Evolutionary conservation across 2,113 vertebrate genomes (phyloP), one percentile per base, ranked within the genome.

Genomic region (Eupsittula cactorum): DNA sequence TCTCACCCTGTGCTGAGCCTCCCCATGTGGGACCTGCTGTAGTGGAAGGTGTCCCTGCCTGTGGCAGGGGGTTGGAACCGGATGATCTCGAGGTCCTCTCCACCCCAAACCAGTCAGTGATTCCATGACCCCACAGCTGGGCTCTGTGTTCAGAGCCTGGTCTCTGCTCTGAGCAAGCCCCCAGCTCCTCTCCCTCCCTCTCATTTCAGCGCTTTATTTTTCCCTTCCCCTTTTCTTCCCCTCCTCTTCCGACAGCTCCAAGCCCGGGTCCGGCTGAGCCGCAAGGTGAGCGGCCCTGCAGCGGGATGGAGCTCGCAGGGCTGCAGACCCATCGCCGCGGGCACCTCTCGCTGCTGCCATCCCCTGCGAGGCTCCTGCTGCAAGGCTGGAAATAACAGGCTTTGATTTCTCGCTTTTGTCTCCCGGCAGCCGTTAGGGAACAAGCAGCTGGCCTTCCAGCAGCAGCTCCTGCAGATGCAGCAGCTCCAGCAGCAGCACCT

Each of bases 401-500:
- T 80, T 3, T 92, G 90, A 90, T 97, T 92, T 96, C 80, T 96
- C 98, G 98, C 86, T 96, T 97, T 96, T 97, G 97, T 95, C 97
- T 95, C 84, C 92, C 79, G 70, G 93, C 98, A 99, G 98, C 98
- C 99, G 95, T 97, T 99, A 97, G 99, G 99, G 97, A 99, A 98
- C 97, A 99, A 99, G 97, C 99, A 99, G 98, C 98, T 99, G 98
- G 99, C 99, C 95, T 99, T 99, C 98, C 99, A 99, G 98, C 99
- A 99, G 98, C 99, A 99, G 98, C 98, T 99, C 96, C 98, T 99
- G 95, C 99, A 99, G 98, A 99, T 99, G 99, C 99, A 99, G 98
- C 99, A 99, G 98, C 98, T 99, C 82, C 99, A 99, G 97, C 99
- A 99, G 98, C 99, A 99, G 98, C 99, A 99, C 97, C 98, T 99